These are phyloP conservation scores for Peucedramus taeniatus DNA, from an alignment of 2,113 vertebrate genomes.

Conservation along the genomic window DNA sequence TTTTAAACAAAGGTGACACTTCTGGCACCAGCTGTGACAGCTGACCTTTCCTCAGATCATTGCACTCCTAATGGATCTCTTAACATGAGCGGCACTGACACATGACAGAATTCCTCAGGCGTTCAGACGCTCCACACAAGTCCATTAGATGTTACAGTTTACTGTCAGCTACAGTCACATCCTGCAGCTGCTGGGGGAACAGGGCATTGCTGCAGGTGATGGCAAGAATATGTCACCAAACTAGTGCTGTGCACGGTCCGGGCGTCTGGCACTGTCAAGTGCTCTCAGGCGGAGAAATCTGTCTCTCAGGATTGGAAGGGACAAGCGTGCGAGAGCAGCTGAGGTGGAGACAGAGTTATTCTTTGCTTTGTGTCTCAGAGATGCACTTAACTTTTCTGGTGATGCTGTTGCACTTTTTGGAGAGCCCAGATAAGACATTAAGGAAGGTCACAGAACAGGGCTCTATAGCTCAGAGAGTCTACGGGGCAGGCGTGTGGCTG, in stretches of 20 bases:
- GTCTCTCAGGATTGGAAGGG: not conserved
- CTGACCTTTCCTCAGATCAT: constrained; percentile 70
- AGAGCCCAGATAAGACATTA: not conserved
- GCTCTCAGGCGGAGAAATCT: not conserved
- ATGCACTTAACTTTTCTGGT: not conserved
- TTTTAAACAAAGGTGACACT: constrained; percentile 61
- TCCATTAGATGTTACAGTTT: constrained; percentile 54
- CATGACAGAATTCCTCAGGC: constrained; percentile 61
- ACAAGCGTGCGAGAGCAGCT: not conserved
- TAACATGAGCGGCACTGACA: constrained; percentile 65
- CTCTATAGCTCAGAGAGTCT: not conserved
- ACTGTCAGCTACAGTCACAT: constrained; percentile 56
- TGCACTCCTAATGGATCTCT: constrained; percentile 58
- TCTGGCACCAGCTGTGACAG: constrained; percentile 57
- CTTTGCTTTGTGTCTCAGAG: not conserved
- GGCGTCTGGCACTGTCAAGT: not conserved
- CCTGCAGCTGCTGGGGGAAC: constrained; percentile 20
- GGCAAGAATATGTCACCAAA: constrained; percentile 61
- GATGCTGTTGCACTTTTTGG: not conserved
- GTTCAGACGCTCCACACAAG: constrained; percentile 28
- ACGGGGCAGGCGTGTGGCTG: not conserved
- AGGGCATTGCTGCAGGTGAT: constrained; percentile 51
- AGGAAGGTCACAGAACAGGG: not conserved
- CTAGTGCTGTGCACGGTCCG: not conserved
- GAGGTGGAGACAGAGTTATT: not conserved